Evolutionary conservation across 2,797 vertebrate species (phyloP), one percentile per base, ranked within the genome.

Genomic region (Mastacembelus armatus): DNA sequence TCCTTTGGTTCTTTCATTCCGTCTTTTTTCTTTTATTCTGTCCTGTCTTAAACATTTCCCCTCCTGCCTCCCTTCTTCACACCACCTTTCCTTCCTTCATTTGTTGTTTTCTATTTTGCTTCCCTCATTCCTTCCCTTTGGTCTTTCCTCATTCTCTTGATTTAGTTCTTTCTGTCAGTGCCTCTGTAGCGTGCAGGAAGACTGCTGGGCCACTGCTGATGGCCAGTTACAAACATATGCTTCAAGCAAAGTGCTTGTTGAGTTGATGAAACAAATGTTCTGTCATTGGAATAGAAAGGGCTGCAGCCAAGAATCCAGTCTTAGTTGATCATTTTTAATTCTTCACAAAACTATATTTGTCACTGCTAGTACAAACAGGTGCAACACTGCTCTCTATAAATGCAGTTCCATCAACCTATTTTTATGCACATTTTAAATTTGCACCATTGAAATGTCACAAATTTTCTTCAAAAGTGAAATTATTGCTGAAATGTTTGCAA

Each of bases 41-140:
- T 26, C 43, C 16, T 26, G 12, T 55, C 26, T 26, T 35, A 47
- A 64, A 58, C 22, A 18, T 12, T 24, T 63, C 22, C 43, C 6
- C 32, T 42, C 24, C 21, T 6, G 19, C 29, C 3, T 49, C 45
- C 39, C 12, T 32, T 54, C 64, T 75, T 66, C 47, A 44, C 69
- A 56, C 59, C 44, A 40, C 40, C 52, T 62, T 77, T 71, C 56
- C 48, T 79, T 68, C 55, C 38, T 61, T 49, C 14, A 9, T 71
- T 71, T 67, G 30, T 77, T 55, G 27, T 49, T 47, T 50, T 48
- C 29, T 45, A 15, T 52, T 47, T 39, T 14, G 5, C 38, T 42
- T 49, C 51, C 45, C 30, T 24, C 12, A 22, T 60, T 49, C 0
- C 24, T 26, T 55, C 26, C 40, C 14, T 71, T 9, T 19, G 16